Conservation (phyloP, 2,888 invertebrate species). For the Frankliniella fusca region DNA sequence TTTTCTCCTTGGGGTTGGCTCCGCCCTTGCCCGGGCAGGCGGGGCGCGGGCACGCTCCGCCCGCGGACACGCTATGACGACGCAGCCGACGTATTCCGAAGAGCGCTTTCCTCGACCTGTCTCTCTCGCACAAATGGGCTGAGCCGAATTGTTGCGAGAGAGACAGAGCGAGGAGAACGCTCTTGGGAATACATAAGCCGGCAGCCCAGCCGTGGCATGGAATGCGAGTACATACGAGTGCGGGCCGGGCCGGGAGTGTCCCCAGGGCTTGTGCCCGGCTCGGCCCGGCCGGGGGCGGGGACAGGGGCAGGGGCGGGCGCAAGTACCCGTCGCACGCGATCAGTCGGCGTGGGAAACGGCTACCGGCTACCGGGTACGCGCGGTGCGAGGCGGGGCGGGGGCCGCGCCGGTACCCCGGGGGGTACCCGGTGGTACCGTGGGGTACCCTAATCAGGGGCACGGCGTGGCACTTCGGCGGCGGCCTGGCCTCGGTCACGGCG, state of each 20-base stretch:
- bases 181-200: too few species aligned
- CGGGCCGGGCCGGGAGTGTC: conserved; percentile 13
- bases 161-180: too few species aligned
- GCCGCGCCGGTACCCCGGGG: not conserved
- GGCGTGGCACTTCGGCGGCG: not conserved
- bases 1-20: too few species aligned
- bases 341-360: not conserved
- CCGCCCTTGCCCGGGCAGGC: too few species aligned
- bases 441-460: conserved; percentile 7
- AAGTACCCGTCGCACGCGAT: not conserved
- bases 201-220: not conserved
- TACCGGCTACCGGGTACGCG: conserved; percentile 1
- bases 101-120: too few species aligned
- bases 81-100: too few species aligned
- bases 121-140: too few species aligned
- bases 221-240: not conserved
- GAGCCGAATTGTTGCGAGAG: too few species aligned
- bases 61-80: too few species aligned
- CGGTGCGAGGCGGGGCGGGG: not conserved
- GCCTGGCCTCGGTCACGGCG: not conserved
- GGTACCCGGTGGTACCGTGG: not conserved
- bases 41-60: too few species aligned
- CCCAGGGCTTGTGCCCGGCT: conserved; percentile 8
- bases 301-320: not conserved
- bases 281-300: not conserved